A percentile compares a stretch with the other conserved stretches of the same genome.
These are phyloP conservation scores for Caenorhabditis sp. DNA, from an alignment of 2,888 invertebrate genomes.

Conservation along the genomic window DNA sequence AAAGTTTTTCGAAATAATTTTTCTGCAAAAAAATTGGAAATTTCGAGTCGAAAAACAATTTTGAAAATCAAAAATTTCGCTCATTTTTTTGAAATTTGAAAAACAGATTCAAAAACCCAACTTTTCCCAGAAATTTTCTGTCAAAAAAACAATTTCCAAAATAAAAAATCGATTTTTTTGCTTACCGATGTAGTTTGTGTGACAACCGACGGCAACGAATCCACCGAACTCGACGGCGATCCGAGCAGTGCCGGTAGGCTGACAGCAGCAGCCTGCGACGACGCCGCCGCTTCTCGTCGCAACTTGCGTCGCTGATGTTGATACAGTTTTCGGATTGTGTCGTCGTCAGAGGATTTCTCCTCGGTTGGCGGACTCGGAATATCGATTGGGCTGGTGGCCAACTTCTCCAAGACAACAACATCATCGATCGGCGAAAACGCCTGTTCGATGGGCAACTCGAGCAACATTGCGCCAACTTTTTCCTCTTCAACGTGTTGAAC, in stretches of 20 bases:
- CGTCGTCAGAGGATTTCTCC: slow-evolving; percentile 2
- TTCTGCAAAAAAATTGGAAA: no score
- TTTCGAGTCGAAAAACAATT: no score
- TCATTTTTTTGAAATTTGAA: no score
- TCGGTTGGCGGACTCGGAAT: neutral
- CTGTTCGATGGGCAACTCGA: slow-evolving; percentile 30
- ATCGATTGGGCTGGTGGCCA: neutral
- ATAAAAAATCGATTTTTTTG: no score
- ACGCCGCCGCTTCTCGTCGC: neutral
- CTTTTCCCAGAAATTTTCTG: no score
- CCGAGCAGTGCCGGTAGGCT: neutral
- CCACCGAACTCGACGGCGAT: slow-evolving; percentile 11
- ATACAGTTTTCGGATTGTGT: neutral
- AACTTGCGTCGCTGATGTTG: neutral
- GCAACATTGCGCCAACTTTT: slow-evolving; percentile 16
- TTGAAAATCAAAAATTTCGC: no score
- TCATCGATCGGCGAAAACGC: slow-evolving; percentile 21
- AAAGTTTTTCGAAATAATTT: no score
- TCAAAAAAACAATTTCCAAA: no score
- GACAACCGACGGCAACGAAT: slow-evolving; percentile 12
- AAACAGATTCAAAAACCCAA: no score
- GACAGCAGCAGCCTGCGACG: neutral
- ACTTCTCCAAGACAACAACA: neutral
- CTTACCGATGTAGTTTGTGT: neutral
- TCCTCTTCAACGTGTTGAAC: slow-evolving; percentile 44